Evolutionary conservation across 1,140 invertebrate species (phyloP), one percentile per base, ranked within the genome.

Genomic region (Calephelis nemesis): DNA sequence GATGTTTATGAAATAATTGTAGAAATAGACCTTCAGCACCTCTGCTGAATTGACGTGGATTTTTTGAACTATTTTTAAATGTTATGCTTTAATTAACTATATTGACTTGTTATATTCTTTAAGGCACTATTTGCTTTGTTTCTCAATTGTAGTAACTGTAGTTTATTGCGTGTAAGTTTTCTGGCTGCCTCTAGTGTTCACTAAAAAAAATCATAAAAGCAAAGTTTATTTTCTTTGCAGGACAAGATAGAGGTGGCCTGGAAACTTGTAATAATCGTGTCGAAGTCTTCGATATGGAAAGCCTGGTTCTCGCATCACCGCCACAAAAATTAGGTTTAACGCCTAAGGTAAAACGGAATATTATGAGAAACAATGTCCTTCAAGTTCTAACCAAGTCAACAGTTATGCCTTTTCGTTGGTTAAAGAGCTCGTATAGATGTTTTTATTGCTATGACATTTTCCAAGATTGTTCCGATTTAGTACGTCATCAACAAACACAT

Each of bases 401-500:
- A 0, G 77, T 86, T 7, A 91, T 90, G 87, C 88, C 87, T 2
- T 91, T 91, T 66, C 65, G 87, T 12, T 90, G 87, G 87, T 70
- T 88, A 0, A 87, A 88, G 67, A 90, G 85, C 65, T 86, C 82
- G 7, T 91, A 88, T 65, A 72, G 86, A 63, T 91, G 88, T 65
- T 91, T 90, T 52, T 91, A 90, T 68, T 91, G 88, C 67, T 88
- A 88, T 72, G 85, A 88, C n/a, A 88, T 88, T 42, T 90, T 88
- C 47, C 81, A 85, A 78, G 86, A 91, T 45, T 78, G 79, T 0
- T 78, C 79, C 0, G 86, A 90, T 3, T 65, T 91, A 30, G 87
- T 87, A 52, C 74, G 58, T 13, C 88, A 91, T 64, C 85, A 89
- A 47, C 63, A 68, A 13, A 58, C 66, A 0, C 88, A 91, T 60